Evolutionary conservation across 2,888 invertebrate species (phyloP).

Genomic region (Phaedon cochleariae): DNA sequence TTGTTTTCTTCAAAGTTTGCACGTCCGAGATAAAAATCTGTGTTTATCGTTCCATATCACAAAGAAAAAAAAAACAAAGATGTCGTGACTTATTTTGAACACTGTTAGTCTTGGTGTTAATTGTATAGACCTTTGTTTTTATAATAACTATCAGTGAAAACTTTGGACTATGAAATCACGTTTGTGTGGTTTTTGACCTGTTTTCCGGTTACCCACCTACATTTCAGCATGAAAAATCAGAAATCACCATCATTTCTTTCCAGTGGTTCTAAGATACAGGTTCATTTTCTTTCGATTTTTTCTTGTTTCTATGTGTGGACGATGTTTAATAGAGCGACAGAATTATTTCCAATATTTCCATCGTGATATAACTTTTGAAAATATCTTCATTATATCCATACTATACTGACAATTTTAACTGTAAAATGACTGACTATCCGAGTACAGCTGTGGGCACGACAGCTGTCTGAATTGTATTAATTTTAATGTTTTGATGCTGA

Average conservation of each 20-base stretch:
- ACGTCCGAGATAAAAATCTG: constrained; percentile 15
- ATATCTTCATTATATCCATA: too few species aligned
- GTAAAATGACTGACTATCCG: too few species aligned
- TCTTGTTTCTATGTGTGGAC: too few species aligned
- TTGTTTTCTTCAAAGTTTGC: constrained; percentile 10
- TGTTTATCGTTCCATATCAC: constrained; percentile 9
- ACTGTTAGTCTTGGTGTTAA: background rate
- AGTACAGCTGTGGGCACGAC: too few species aligned
- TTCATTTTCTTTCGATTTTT: too few species aligned
- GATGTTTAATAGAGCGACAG: too few species aligned
- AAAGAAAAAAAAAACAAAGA: constrained; percentile 6
- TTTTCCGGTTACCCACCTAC: background rate
- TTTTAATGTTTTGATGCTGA: constrained; percentile 11
- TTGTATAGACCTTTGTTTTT: background rate
- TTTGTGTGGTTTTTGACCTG: background rate
- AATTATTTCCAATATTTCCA: too few species aligned
- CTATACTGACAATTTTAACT: too few species aligned
- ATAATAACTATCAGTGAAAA: background rate
- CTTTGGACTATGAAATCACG: background rate
- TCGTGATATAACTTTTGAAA: too few species aligned
- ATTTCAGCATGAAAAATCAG: too few species aligned
- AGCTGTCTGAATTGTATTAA: constrained; percentile 9
- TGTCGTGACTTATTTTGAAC: background rate
- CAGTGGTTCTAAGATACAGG: too few species aligned
- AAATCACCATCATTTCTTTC: background rate